Evolutionary conservation across 1,140 invertebrate species (phyloP), one percentile per base, ranked within the genome.

Genomic region (Lordiphosa clarofinis): DNA sequence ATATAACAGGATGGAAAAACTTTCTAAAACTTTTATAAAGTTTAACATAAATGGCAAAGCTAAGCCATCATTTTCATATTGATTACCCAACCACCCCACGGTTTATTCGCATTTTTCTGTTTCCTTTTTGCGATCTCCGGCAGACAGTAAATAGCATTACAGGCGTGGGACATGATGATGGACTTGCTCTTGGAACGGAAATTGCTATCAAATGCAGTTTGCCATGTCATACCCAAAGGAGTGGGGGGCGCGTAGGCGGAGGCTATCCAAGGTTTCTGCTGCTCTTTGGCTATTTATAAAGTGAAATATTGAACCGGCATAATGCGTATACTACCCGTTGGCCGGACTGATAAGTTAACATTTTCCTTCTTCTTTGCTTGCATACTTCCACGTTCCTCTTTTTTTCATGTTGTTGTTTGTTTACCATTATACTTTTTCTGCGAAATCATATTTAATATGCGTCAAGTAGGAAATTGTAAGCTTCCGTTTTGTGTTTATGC

Each of bases 401-500:
- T 49, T 54, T 65, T 48, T 37, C 38, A 49, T 55, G 38, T 24
- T 42, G 10, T 50, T 53, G 49, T 50, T 40, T 37, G 19, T 64
- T 67, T 42, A n/a, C 12, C 8, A 4, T 54, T 46, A 24, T 12
- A 28, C 36, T 33, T 53, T 43, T 49, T 61, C 58, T 71, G 57
- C 63, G 56, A 53, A 68, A 68, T 70, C 52, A 56, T 61, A 79
- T 78, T 81, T 70, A 66, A 66, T 82, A 57, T 75, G 64, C 72
- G 57, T 37, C 60, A 84, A 84, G 65, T 84, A 84, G 78, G 82
- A 84, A 84, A 84, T 84, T 84, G 78, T 78, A 52, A 21, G 65
- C 78, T 84, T 84, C 78, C 78, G 78, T 66, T 84, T 84, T 70
- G 60, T 75, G 69, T 82, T 71, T 70, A 69, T 69, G 64, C 44